A percentile compares a stretch with the other conserved stretches of the same genome.
Conservation (phyloP, 2,113 vertebrate species). For the Silurus asotus region DNA sequence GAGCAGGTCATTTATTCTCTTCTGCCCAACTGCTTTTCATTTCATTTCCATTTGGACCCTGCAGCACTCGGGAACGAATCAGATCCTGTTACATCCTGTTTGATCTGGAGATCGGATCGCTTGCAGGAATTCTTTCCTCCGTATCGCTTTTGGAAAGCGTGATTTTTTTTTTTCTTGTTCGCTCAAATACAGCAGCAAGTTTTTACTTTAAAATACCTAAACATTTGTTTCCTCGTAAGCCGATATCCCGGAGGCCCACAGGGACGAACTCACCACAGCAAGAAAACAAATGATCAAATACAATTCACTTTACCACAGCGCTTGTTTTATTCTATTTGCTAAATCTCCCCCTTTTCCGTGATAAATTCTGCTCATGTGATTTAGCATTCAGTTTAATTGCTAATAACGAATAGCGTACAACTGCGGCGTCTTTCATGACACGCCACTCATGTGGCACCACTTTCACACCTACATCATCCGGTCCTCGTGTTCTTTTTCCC, state of each 20-base stretch:
- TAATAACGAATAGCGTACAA: too few species aligned
- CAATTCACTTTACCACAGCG: not conserved
- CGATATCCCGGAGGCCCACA: not conserved
- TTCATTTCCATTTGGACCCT: constrained; percentile 4
- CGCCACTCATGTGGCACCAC: not conserved
- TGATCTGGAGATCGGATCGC: constrained; percentile 21
- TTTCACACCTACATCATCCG: not conserved
- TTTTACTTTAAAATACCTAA: not conserved
- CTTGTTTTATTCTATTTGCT: not conserved
- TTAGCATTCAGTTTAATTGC: not conserved
- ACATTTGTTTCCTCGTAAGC: constrained; percentile 18
- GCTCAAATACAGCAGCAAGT: constrained; percentile 27
- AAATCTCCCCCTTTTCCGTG: not conserved
- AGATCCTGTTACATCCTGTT: constrained; percentile 38
- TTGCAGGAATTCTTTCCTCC: constrained; percentile 21
- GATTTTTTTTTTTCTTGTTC: constrained; percentile 3
- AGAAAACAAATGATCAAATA: not conserved
- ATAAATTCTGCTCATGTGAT: not conserved
- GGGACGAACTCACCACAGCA: constrained; percentile 22
- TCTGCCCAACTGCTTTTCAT: constrained; percentile 34
- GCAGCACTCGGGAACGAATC: not conserved
- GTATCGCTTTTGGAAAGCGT: constrained; percentile 2
- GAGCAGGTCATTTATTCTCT: constrained; percentile 19
- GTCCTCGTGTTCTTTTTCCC: not conserved
- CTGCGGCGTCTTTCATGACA: not conserved